Conservation (phyloP, 2,797 vertebrate genomes). For the Petrocephalus schoutedeni region DNA sequence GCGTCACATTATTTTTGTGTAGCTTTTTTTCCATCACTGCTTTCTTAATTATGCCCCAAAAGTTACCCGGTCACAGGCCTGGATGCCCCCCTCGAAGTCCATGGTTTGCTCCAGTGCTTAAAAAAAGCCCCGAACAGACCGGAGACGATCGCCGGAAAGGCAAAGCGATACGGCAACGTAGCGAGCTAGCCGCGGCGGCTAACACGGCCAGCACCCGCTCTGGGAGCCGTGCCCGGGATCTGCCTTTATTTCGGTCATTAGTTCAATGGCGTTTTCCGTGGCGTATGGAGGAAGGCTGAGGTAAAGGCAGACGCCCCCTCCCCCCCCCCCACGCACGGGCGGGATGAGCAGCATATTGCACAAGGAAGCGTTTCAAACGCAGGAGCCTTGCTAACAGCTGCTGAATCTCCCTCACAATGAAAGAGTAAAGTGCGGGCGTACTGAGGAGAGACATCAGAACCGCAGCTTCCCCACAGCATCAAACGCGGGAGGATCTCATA, state of each 20-base stretch:
- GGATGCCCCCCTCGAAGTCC: not conserved
- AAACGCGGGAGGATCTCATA: not conserved
- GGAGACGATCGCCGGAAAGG: not conserved
- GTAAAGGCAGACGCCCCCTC: not conserved
- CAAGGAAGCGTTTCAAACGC: not conserved
- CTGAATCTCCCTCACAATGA: not conserved
- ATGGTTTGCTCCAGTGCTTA: not conserved
- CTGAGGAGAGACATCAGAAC: not conserved
- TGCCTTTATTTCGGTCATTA: slow-evolving; percentile 32
- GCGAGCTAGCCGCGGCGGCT: not conserved
- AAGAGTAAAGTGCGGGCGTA: not conserved
- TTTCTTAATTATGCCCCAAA: not conserved
- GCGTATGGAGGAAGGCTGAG: not conserved
- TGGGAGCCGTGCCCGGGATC: slow-evolving; percentile 13
- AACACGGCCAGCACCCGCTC: not conserved
- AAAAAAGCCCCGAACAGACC: not conserved
- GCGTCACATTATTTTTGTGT: not conserved
- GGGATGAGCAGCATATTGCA: not conserved
- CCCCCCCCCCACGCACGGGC: too few relatives aligned
- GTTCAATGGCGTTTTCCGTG: not conserved
- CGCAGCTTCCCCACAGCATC: not conserved
- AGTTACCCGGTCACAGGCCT: not conserved
- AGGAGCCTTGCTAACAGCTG: not conserved
- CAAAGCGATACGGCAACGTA: not conserved
- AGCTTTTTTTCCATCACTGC: not conserved